Conservation (phyloP, 2,797 vertebrate species). For the Oreortyx pictus region DNA sequence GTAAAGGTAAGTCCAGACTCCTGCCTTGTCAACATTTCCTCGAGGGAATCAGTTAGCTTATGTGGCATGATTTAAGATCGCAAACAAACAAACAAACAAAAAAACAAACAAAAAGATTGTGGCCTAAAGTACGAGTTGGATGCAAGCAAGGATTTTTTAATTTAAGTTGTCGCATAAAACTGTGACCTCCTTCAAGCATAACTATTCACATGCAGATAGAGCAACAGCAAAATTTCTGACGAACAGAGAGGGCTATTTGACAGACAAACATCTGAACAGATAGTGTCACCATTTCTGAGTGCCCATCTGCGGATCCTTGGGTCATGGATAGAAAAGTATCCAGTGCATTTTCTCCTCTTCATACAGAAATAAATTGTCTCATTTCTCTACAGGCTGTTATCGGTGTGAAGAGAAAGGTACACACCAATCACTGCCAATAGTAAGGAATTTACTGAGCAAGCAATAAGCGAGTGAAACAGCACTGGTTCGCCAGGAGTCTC, state of each 20-base stretch:
- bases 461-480: too few relatives aligned
- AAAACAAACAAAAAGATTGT: not conserved
- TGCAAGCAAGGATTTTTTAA: not conserved
- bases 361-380: not conserved
- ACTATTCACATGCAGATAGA: not conserved
- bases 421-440: too few relatives aligned
- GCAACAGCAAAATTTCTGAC: not conserved
- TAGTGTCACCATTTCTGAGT: not conserved
- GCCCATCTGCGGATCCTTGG: fast-evolving
- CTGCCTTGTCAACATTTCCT: not conserved
- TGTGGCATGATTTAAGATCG: not conserved
- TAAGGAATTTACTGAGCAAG: too few relatives aligned
- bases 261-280: not conserved
- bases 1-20: not conserved
- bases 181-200: not conserved
- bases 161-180: not conserved
- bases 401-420: too few relatives aligned
- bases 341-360: not conserved
- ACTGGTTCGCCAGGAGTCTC: too few relatives aligned
- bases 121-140: not conserved
- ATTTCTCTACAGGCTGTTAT: not conserved
- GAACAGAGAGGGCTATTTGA: not conserved
- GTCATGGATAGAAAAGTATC: slow-evolving; percentile 2
- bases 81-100: not conserved
- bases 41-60: not conserved